These are phyloP conservation scores for Epizoanthus illoricatus DNA, from an alignment of 92 coral and sea anemone species.

Conservation along the genomic window DNA sequence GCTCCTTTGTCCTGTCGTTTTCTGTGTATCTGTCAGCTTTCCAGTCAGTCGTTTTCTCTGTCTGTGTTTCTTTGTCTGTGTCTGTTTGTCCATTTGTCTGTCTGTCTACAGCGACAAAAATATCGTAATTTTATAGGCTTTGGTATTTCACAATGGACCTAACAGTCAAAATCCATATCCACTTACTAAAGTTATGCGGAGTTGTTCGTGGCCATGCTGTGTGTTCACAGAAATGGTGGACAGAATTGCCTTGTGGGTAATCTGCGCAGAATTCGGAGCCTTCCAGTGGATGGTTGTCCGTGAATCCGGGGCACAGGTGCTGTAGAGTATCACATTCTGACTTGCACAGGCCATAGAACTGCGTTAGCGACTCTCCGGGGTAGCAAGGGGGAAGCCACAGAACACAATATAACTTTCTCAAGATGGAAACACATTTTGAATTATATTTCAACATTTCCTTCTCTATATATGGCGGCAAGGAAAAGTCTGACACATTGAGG, in stretches of 20 bases:
- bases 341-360: constrained; percentile 23
- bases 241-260: not conserved
- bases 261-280: constrained; percentile 14
- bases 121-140: too few relatives aligned
- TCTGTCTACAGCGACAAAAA: too few relatives aligned
- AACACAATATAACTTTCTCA: constrained; percentile 2
- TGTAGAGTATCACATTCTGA: constrained; percentile 22
- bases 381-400: constrained; percentile 31
- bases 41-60: too few relatives aligned
- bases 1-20: too few relatives aligned
- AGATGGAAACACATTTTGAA: not conserved
- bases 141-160: too few relatives aligned
- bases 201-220: constrained; percentile 3
- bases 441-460: constrained; percentile 1
- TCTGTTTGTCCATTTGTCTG: too few relatives aligned
- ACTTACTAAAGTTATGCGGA: constrained; percentile 7
- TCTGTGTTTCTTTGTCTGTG: too few relatives aligned
- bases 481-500: constrained; percentile 26
- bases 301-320: constrained; percentile 16
- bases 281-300: constrained; percentile 3
- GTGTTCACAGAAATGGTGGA: constrained; percentile 23
- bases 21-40: too few relatives aligned
- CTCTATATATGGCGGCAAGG: constrained; percentile 1
- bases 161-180: too few relatives aligned
- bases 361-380: constrained; percentile 13